Conservation (phyloP, 53 echinoderm and acorn worm genomes). For the Paelopatides confundens region DNA sequence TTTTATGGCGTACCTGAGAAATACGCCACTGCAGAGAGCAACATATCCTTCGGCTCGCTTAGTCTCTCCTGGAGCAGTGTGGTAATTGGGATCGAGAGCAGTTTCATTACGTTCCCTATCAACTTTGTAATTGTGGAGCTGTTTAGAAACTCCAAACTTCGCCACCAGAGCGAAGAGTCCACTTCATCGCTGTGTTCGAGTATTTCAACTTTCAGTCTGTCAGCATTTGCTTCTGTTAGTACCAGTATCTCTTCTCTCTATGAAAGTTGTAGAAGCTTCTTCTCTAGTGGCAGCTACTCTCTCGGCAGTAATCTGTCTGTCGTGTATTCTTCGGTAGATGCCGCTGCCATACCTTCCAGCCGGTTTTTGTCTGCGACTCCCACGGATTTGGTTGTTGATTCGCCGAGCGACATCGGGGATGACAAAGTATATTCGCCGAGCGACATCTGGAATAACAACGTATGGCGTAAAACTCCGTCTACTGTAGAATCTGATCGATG, state of each 20-base stretch:
- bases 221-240: background rate
- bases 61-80: constrained; percentile 72
- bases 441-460: too few relatives aligned
- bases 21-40: constrained; percentile 53
- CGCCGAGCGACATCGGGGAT: background rate
- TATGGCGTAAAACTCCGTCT: background rate
- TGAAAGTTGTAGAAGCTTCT: background rate
- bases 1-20: constrained; percentile 81
- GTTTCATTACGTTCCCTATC: constrained; percentile 76
- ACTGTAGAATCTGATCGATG: background rate
- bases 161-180: constrained; percentile 21
- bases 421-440: too few relatives aligned
- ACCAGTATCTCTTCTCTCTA: constrained; percentile 17
- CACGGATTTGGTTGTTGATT: background rate
- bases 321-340: background rate
- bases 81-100: constrained; percentile 81
- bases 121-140: constrained; percentile 72
- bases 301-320: background rate
- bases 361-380: background rate
- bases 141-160: constrained; percentile 68
- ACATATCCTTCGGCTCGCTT: constrained; percentile 76
- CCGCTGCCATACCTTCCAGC: background rate
- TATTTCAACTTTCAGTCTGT: constrained; percentile 5
- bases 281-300: background rate
- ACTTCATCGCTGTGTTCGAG: background rate